Percentiles rank a stretch among this genome's conserved stretches.
Evolutionary conservation across 64 coral and sea anemone species (phyloP).

Genomic region (Porites australiensis): DNA sequence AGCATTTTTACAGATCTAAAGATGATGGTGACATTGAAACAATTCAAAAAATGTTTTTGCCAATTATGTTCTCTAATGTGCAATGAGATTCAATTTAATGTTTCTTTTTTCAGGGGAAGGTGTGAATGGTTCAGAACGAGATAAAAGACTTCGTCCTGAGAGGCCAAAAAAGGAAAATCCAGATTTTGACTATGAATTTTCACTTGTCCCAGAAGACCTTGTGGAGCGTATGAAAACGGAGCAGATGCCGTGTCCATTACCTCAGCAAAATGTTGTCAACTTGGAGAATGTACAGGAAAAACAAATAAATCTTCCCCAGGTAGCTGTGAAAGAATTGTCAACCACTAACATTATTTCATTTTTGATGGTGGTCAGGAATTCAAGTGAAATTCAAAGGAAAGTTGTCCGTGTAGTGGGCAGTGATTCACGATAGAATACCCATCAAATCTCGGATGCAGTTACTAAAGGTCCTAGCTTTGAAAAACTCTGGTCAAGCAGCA

Average conservation of each 20-base stretch:
- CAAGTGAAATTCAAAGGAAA: too few species aligned
- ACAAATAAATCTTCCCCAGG: neutral
- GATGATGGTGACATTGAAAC: too few species aligned
- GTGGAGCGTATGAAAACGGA: constrained; percentile 24
- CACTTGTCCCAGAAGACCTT: constrained; percentile 25
- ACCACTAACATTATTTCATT: neutral
- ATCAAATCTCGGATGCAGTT: too few species aligned
- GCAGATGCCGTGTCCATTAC: constrained; percentile 29
- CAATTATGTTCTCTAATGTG: too few species aligned
- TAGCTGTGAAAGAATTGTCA: neutral
- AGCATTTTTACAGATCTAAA: too few species aligned
- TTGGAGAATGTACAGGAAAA: neutral
- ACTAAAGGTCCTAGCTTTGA: too few species aligned
- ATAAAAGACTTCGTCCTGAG: constrained; percentile 77
- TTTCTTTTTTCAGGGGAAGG: neutral
- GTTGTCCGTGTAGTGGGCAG: too few species aligned
- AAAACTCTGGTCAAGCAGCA: too few species aligned
- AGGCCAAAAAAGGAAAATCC: constrained; percentile 76
- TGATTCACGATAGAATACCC: too few species aligned
- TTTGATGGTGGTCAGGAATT: too few species aligned
- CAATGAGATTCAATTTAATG: neutral
- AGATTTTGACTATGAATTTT: constrained; percentile 83
- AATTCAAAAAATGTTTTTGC: too few species aligned
- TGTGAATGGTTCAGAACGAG: constrained; percentile 23
- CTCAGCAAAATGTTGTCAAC: constrained; percentile 16